Evolutionary conservation across 2,888 invertebrate species (phyloP), one percentile per base, ranked within the genome.

Genomic region (Microdon myrmicae): DNA sequence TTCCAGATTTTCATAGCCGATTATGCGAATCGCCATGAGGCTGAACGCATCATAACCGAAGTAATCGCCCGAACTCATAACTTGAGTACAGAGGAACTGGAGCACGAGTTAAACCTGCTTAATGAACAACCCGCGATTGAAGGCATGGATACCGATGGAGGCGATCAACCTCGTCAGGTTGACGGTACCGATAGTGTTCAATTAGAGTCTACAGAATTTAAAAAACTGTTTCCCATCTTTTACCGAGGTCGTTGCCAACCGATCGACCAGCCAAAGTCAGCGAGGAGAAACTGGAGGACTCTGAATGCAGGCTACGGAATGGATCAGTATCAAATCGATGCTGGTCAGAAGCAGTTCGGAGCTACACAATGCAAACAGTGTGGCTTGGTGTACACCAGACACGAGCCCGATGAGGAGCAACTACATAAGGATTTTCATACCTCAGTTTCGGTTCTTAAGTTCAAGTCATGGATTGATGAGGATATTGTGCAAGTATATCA

Each of bases 401-500:
- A 80, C 1, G 90, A 92, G 73, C 87, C 90, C 0, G 86, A 87
- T 72, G 94, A 94, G 72, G 93, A 93, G 73, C 84, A 85, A 34
- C 82, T 87, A 48, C 93, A 94, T 74, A 74, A 84, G 9, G 86
- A 87, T 38, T 88, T 88, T 73, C 93, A 94, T 74, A 85, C 87
- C 68, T 85, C 86, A 1, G 78, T 82, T 0, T 83, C 87, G 70
- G 82, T 86, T 1, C 81, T 91, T 0, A 85, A 83, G 67, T 91
- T 88, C 69, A 79, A 91, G 87, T 90, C 90, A 2, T 92, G 90
- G 89, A 92, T 90, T 76, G 87, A 89, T 32, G 93, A 93, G 77
- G 84, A 85, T 35, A 78, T 87, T 35, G 82, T 88, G 2, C 72
- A 72, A 8, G 70, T 73, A 6, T 73, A 71, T 54, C 71, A 74